Evolutionary conservation across 2,888 invertebrate genomes (phyloP), one percentile per base, ranked within the genome.

Genomic region (Bugulina stolonifera): DNA sequence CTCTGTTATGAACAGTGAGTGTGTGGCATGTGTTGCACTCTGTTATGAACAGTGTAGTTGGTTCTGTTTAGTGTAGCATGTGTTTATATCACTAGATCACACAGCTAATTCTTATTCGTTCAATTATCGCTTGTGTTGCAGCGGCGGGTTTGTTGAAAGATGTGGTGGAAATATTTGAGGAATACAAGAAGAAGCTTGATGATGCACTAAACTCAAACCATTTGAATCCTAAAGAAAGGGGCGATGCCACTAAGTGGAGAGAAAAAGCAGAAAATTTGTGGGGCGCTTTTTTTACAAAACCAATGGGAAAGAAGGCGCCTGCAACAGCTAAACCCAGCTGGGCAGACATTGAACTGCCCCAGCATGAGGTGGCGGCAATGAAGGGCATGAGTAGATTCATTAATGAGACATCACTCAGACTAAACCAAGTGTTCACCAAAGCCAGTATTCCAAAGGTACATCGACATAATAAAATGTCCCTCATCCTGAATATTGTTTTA

Each of bases 371-470:
- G 32, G 32, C 3, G 25, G 64, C 32, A 25, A 14, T 64, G 18
- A 64, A 32, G 18, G 64, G 64, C 29, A 64, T 64, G 64, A 27
- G 18, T 14, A 32, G 32, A 14, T 64, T 64, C 32, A 64, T 64
- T 32, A 64, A 64, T 32, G 32, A 64, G 2, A 5, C 3, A 14
- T 22, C 64, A 64, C 10, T 14, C 3, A 29, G 3, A 2, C 32
- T 64, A 18, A 64, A 64, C 32, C 2, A 64, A 34, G 2, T 64
- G 3, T 25, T 32, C 5, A n/a, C 27, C 5, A 64, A 25, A 3
- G 32, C 27, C 27, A 27, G 32, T 18, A 27, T 64, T 14, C 5
- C 2, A 25, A 64, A 64, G 64, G 64, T 64, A 64, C 3, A 32
- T 18, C 10, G 52, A 14, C 10, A 5, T 18, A 52, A 52, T 52